Percentiles rank a stretch among this genome's conserved stretches.
phyloP scores from a whole-genome alignment of 1,140 invertebrate species.

The Mylabris phalerata region DNA sequence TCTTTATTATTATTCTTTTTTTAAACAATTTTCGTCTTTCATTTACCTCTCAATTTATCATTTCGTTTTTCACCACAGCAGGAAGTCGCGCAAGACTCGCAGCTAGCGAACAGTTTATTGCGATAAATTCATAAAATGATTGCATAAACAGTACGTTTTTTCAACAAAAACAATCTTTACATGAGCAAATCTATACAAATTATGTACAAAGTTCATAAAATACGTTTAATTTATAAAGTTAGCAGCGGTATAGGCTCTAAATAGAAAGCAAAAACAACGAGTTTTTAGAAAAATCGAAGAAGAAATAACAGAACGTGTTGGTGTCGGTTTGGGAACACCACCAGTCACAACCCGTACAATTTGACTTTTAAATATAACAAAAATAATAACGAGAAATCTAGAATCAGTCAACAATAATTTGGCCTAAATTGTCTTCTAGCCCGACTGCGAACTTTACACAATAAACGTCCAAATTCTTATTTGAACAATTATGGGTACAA shows the following conservation, averaged over 20 bases:
- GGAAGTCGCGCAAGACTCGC: constrained; percentile 13
- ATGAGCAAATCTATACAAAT: constrained; percentile 43
- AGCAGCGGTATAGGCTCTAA: no score
- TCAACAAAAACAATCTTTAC: constrained; percentile 43
- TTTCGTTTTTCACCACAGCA: constrained; percentile 2
- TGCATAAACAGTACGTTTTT: constrained; percentile 28
- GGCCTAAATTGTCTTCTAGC: constrained; percentile 27
- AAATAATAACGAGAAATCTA: constrained; percentile 21
- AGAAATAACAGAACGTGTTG: no score
- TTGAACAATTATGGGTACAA: constrained; percentile 41
- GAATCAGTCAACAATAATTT: constrained; percentile 32
- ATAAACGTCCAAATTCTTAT: background rate
- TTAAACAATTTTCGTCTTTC: background rate
- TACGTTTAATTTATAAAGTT: background rate
- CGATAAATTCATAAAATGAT: constrained; percentile 26
- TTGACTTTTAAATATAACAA: background rate
- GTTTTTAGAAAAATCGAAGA: no score
- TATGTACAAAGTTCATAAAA: constrained; percentile 38
- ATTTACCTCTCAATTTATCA: background rate
- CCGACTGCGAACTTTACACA: no score
- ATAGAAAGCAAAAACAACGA: no score
- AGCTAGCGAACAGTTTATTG: constrained; percentile 17
- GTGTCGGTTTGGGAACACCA: no score
- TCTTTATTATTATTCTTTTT: no score
- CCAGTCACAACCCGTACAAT: no score